phyloP scores from a whole-genome alignment of 2,797 vertebrate genomes.

The Onychomys torridus region DNA sequence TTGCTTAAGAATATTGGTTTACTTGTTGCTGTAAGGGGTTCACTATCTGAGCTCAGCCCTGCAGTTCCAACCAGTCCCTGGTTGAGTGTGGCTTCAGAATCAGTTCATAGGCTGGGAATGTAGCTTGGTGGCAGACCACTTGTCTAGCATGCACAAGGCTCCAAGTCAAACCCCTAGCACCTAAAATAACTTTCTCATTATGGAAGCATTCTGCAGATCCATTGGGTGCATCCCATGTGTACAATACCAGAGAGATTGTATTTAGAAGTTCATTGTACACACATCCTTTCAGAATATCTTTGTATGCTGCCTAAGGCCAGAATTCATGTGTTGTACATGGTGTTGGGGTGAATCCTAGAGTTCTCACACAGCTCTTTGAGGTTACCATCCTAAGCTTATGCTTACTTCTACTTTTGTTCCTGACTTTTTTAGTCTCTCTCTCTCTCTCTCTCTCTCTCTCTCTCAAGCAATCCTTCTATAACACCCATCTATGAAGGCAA shows the following conservation, averaged over 20 bases:
- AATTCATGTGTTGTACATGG: fast-evolving
- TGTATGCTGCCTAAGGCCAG: neutral
- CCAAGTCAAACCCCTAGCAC: neutral
- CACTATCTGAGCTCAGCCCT: neutral
- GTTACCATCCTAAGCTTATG: too few relatives aligned
- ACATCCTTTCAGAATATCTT: too few relatives aligned
- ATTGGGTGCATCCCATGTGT: fast-evolving
- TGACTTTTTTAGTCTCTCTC: neutral
- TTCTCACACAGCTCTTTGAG: fast-evolving
- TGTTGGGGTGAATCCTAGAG: fast-evolving
- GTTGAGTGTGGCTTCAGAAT: neutral
- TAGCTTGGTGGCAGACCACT: neutral
- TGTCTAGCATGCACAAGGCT: neutral
- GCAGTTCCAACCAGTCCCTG: neutral
- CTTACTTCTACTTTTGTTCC: neutral
- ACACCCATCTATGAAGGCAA: fast-evolving
- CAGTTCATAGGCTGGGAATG: neutral
- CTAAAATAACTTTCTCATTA: neutral
- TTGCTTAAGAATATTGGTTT: neutral
- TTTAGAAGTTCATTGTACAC: too few relatives aligned
- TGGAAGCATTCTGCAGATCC: neutral
- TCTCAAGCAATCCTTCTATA: too few relatives aligned
- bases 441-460: neutral
- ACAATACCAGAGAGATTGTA: neutral
- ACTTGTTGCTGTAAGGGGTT: neutral